Base-by-base conservation (phyloP, 2,888 invertebrate genomes). In the Nomada hirtipes region DNA sequence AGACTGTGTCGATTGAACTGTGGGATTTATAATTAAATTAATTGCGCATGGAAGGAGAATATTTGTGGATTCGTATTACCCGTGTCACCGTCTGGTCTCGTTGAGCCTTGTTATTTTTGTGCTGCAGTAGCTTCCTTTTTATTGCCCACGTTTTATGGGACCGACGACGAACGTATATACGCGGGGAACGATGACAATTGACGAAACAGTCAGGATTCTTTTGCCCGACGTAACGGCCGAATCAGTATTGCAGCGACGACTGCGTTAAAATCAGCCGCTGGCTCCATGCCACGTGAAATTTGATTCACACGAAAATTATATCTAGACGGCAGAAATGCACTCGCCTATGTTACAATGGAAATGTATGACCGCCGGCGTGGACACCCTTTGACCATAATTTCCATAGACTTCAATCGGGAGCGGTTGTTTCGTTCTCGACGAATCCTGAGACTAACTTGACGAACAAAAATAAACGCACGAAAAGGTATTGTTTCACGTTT, bases 211-310 rank as follows among this genome's bases (percentile, higher is more conserved):
- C 29, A 9, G 42, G n/a, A n/a, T 53, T 59, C 44, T n/a, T 29
- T 23, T 20, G 29, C 13, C 20, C 44, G 42, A 52, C 42, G 73
- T 4, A 47, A 23, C 44, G 29, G 71, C 20, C 42, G 68, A 64
- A 71, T 72, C 75, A 26, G 65, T 44, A 72, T 69, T 61, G 57
- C 59, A 70, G 55, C 74, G 50, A 20, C 55, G 47, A 29, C 69
- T 10, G 65, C 47, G 75, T 78, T 72, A 57, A 73, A 76, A 75
- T 75, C 77, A 50, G 63, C 71, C 73, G 61, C 67, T 80, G 84
- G 84, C 69, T 57, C 9, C 47, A 23, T 63, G 77, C 71, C 85
- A 72, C 29, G 71, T 65, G 74, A 78, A 71, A 75, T 72, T 75
- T 50, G 68, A 69, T 73, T 61, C 61, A 36, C 26, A 42, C 53